A percentile compares a stretch with the other conserved stretches of the same genome.
Conservation (phyloP, 2,113 vertebrate species). For the Toxostoma redivivum region DNA sequence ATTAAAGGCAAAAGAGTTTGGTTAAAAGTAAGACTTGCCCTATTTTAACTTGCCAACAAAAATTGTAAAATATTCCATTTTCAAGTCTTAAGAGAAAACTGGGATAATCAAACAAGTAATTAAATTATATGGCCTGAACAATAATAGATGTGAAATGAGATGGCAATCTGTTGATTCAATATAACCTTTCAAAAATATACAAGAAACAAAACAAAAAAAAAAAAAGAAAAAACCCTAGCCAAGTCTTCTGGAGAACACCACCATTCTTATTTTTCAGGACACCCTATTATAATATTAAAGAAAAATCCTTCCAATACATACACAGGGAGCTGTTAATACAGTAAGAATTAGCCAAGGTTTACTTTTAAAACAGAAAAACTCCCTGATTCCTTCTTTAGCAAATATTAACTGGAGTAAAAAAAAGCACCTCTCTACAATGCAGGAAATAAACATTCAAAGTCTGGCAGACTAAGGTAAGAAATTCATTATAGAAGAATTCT, state of each 20-base stretch:
- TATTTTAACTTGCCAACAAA: not conserved
- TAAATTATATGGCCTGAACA: not conserved
- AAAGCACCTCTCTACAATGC: not conserved
- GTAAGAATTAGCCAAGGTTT: not conserved
- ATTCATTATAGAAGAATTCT: not conserved
- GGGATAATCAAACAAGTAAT: not conserved
- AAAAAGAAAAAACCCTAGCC: accelerated
- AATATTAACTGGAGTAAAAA: not conserved
- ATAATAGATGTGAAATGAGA: not conserved
- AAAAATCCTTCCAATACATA: not conserved
- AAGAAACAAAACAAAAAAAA: not conserved
- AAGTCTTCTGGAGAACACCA: not conserved
- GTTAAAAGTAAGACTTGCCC: not conserved
- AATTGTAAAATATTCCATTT: not conserved
- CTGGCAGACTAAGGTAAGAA: conserved; percentile 21
- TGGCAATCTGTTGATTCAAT: not conserved
- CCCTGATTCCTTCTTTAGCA: not conserved
- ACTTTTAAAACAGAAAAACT: not conserved
- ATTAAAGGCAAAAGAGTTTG: not conserved
- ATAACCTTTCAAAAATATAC: not conserved
- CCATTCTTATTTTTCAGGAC: not conserved
- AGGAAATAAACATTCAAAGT: not conserved
- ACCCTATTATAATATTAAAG: not conserved
- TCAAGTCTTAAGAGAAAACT: not conserved
- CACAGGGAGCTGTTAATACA: not conserved